Conservation (phyloP, 2,797 vertebrate species). For the Poeciliopsis turneri region DNA sequence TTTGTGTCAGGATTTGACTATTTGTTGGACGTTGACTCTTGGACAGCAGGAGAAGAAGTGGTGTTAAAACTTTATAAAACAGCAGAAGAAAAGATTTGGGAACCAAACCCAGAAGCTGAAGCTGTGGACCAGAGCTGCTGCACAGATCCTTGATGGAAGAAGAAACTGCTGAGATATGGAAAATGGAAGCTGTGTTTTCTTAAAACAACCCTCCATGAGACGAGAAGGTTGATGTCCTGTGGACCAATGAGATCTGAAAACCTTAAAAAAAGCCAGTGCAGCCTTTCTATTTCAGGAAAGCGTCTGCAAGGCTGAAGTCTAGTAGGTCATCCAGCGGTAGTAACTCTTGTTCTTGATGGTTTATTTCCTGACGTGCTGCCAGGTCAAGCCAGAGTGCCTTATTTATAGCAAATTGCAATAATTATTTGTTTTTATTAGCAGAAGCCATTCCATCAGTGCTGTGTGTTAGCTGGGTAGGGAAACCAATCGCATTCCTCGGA, state of each 20-base stretch:
- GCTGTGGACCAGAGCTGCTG: too few species aligned
- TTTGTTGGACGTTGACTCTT: too few species aligned
- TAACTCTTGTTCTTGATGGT: background rate
- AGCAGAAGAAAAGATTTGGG: too few species aligned
- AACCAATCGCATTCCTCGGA: conserved; percentile 65
- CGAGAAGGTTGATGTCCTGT: background rate
- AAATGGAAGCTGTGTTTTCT: background rate
- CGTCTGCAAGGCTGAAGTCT: background rate
- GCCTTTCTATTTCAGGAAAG: background rate
- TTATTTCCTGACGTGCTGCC: background rate
- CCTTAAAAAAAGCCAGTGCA: background rate
- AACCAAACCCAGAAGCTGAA: too few species aligned
- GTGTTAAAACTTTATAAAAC: too few species aligned
- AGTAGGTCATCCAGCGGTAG: background rate
- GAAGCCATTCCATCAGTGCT: conserved; percentile 29
- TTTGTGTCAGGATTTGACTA: too few species aligned
- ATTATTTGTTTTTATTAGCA: conserved; percentile 6
- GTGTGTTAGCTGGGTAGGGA: conserved; percentile 51
- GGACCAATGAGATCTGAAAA: background rate
- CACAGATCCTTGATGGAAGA: too few species aligned
- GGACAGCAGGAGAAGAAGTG: too few species aligned
- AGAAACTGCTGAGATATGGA: too few species aligned
- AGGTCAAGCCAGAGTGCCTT: conserved; percentile 35
- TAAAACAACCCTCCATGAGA: background rate
- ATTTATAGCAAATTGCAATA: conserved; percentile 3